Evolutionary conservation across 1,140 invertebrate genomes (phyloP), one percentile per base, ranked within the genome.

Genomic region (Drosophila guanche): DNA sequence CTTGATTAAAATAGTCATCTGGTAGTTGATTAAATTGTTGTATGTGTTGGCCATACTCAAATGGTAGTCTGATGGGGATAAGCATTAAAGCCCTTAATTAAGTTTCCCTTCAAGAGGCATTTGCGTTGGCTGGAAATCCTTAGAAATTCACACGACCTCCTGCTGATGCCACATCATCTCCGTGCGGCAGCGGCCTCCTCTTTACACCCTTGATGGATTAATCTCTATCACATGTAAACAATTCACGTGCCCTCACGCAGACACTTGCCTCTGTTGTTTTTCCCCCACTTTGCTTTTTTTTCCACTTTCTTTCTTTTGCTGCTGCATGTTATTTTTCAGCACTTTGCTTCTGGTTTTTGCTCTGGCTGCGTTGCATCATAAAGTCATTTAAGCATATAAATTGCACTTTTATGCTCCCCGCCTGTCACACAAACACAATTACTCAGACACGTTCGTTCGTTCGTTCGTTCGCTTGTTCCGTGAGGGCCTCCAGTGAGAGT

Each of bases 361-460:
- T 52, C 54, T 3, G 27, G 48, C 16, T 63, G 40, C 41, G 56
- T 63, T 68, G 73, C 69, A 88, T 88, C 83, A 86, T 86, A 86
- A 86, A 86, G 83, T 86, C 83, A 86, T 88, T 88, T 88, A 68
- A 86, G 83, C 83, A 88, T 88, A 86, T 83, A 86, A 86, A 86
- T 86, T 86, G 83, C 83, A 86, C 78, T 86, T 86, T 86, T 83
- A 76, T 88, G 60, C 70, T 71, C 55, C 50, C 59, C 61, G 60
- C 68, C 68, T 77, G 78, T 76, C 74, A 54, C 69, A 58, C 63
- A 77, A 65, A 85, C 73, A 74, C 80, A 85, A 85, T 85, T 85
- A 85, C 76, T 68, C 66, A 47, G 45, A 41, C 76, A 78, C 69
- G 68, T 76, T 61, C 20, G 45, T 22, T 46, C 43, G 10, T 8